These are phyloP conservation scores for Esox niger DNA, from an alignment of 2,113 vertebrate species.

Conservation along the genomic window DNA sequence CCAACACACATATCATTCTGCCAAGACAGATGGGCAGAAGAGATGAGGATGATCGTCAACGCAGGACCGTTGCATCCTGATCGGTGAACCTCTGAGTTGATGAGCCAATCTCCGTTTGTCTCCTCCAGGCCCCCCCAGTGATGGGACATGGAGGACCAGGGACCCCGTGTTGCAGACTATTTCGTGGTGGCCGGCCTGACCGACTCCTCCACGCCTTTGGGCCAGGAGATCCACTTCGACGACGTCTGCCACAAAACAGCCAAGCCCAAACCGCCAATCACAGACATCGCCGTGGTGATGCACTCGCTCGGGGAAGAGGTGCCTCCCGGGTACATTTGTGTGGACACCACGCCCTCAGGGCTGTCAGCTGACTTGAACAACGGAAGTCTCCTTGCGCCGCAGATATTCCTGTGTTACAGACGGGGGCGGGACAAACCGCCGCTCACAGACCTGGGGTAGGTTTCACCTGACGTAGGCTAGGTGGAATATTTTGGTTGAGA, in stretches of 20 bases:
- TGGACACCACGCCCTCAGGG: constrained; percentile 88
- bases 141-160: constrained; percentile 95
- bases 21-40: too few relatives aligned
- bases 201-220: constrained; percentile 88
- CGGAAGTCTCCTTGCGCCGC: constrained; percentile 90
- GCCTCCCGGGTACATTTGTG: constrained; percentile 85
- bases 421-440: constrained; percentile 93
- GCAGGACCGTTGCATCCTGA: too few relatives aligned
- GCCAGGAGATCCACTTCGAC: constrained; percentile 93
- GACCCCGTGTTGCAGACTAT: constrained; percentile 96
- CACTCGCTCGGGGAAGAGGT: constrained; percentile 93
- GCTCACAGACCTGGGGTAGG: constrained; percentile 94
- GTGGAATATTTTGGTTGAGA: background rate
- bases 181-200: constrained; percentile 97
- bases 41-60: too few relatives aligned
- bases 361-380: constrained; percentile 94
- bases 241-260: constrained; percentile 89
- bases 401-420: constrained; percentile 93
- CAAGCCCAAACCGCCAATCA: constrained; percentile 90
- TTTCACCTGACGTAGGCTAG: background rate
- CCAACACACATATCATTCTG: background rate
- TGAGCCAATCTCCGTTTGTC: constrained; percentile 47
- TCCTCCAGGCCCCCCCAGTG: constrained; percentile 39
- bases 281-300: constrained; percentile 91
- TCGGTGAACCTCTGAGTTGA: too few relatives aligned